phyloP scores from a whole-genome alignment of 2,888 invertebrate genomes.

The Platerodrilus igneus region DNA sequence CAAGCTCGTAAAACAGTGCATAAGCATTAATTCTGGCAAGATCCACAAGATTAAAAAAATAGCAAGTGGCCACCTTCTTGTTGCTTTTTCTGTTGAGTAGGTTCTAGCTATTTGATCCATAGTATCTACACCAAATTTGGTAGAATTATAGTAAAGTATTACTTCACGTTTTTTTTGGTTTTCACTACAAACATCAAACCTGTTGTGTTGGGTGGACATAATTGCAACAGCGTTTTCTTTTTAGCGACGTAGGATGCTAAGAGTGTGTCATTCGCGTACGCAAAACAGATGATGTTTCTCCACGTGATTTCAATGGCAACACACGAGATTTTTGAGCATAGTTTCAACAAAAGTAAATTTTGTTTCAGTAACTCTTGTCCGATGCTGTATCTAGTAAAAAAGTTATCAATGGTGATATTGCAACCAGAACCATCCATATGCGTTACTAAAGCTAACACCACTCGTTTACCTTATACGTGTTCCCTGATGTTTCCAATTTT shows the following conservation, averaged over 20 bases:
- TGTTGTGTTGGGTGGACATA: constrained; percentile 4
- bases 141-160: constrained; percentile 2
- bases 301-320: constrained; percentile 1
- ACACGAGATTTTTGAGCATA: too few species aligned
- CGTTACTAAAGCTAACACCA: neutral
- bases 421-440: constrained; percentile 1
- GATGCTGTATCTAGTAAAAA: constrained; percentile 1
- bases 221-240: constrained; percentile 11
- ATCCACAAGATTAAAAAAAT: neutral
- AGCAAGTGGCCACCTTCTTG: constrained; percentile 1
- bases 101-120: neutral
- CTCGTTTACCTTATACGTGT: constrained; percentile 5
- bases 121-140: neutral
- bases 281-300: constrained; percentile 3
- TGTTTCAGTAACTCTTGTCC: constrained; percentile 4
- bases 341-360: too few species aligned
- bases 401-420: constrained; percentile 5
- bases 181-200: neutral
- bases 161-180: constrained; percentile 4
- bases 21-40: neutral
- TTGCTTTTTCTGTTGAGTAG: neutral
- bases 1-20: constrained; percentile 1
- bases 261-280: constrained; percentile 6
- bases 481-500: constrained; percentile 6
- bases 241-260: constrained; percentile 12